Percentiles rank a stretch among this genome's conserved stretches.
Conservation (phyloP, 2,888 invertebrate genomes). For the Philonicus albiceps region DNA sequence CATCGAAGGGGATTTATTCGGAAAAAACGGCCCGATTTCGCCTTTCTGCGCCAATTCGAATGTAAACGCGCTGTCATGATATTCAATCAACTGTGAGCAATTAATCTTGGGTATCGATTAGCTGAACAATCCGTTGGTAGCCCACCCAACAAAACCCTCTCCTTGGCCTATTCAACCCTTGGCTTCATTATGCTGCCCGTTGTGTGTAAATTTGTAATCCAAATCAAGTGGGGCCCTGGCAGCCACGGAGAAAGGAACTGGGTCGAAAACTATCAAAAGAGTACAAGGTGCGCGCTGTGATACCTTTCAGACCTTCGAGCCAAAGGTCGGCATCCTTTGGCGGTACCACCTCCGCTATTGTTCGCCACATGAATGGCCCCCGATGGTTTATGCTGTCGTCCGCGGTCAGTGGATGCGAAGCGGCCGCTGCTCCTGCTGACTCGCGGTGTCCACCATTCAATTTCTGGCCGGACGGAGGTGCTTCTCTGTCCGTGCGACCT, state of each 20-base stretch:
- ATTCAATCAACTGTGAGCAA: constrained; percentile 45
- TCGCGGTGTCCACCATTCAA: neutral
- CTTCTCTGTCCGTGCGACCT: neutral
- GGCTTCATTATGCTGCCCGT: constrained; percentile 17
- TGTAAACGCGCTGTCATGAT: constrained; percentile 29
- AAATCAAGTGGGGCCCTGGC: constrained; percentile 36
- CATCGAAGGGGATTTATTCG: neutral
- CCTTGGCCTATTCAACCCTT: constrained; percentile 14
- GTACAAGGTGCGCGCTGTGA: constrained; percentile 17
- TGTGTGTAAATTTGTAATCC: constrained; percentile 47
- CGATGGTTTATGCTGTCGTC: constrained; percentile 33
- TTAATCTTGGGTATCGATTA: constrained; percentile 47
- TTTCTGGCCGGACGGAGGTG: neutral
- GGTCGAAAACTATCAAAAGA: constrained; percentile 2
- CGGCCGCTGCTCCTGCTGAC: constrained; percentile 18
- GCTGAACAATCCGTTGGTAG: constrained; percentile 46
- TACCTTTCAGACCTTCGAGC: constrained; percentile 25
- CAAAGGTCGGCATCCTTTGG: constrained; percentile 47
- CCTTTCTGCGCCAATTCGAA: constrained; percentile 7
- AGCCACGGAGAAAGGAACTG: neutral
- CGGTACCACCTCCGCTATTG: constrained; percentile 24
- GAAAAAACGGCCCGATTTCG: neutral
- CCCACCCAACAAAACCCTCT: constrained; percentile 40
- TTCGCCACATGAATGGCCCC: constrained; percentile 44
- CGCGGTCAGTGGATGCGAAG: neutral